These are phyloP conservation scores for Microplitis demolitor DNA, from an alignment of 1,140 invertebrate genomes.

Conservation along the genomic window DNA sequence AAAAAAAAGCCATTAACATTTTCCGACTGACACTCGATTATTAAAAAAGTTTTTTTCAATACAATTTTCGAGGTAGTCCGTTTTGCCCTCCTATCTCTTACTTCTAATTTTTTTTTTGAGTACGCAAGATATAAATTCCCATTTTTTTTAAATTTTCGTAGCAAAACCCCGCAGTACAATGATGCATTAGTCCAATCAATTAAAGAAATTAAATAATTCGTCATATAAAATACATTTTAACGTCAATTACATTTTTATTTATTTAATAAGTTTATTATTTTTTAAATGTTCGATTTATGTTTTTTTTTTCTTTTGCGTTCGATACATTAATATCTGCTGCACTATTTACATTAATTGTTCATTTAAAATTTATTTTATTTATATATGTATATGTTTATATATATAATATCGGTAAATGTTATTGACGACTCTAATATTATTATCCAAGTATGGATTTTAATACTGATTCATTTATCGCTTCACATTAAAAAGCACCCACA, in stretches of 20 bases:
- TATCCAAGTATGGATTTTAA: constrained; percentile 10
- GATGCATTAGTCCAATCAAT: constrained; percentile 7
- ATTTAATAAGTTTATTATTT: too few relatives aligned
- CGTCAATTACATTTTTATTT: constrained; percentile 2
- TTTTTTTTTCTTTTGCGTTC: background rate
- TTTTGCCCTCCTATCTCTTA: too few relatives aligned
- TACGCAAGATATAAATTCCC: background rate
- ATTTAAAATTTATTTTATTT: background rate
- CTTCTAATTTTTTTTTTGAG: background rate
- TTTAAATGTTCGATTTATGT: background rate
- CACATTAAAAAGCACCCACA: constrained; percentile 22
- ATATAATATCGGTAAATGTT: background rate
- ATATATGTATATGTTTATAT: constrained; percentile 10
- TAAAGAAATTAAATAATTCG: background rate
- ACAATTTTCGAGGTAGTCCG: too few relatives aligned
- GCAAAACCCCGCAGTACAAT: background rate
- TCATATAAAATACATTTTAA: background rate
- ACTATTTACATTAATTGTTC: constrained; percentile 1
- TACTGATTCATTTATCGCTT: constrained; percentile 23
- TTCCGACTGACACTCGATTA: too few relatives aligned
- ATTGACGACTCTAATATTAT: background rate
- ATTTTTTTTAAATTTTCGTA: constrained; percentile 1
- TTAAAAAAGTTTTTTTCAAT: too few relatives aligned
- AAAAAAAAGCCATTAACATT: too few relatives aligned
- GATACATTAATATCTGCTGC: background rate